These are phyloP conservation scores for Serripes groenlandicus DNA, from an alignment of 2,888 invertebrate genomes.

Conservation along the genomic window DNA sequence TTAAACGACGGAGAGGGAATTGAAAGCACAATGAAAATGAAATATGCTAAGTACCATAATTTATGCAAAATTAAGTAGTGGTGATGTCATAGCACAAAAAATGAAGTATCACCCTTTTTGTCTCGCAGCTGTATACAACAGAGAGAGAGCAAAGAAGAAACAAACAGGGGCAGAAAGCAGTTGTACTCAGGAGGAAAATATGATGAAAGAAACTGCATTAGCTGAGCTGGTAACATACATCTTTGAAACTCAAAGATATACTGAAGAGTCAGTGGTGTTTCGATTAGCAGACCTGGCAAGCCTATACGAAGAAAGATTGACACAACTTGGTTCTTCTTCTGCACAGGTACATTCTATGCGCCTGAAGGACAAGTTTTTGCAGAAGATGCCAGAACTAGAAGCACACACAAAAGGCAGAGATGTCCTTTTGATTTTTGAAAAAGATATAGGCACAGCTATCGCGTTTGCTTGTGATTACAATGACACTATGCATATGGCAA, in stretches of 20 bases:
- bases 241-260: constrained; percentile 48
- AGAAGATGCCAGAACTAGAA: constrained; percentile 59
- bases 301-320: constrained; percentile 50
- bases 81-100: constrained; percentile 69
- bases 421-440: constrained; percentile 36
- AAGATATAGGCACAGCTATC: constrained; percentile 61
- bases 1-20: too few species aligned
- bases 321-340: constrained; percentile 16
- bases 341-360: constrained; percentile 31
- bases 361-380: constrained; percentile 44
- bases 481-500: constrained; percentile 66
- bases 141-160: constrained; percentile 37
- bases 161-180: too few species aligned
- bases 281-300: constrained; percentile 48
- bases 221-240: constrained; percentile 53
- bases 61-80: too few species aligned
- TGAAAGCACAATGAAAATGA: too few species aligned
- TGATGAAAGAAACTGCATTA: constrained; percentile 10
- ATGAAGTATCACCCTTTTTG: constrained; percentile 62
- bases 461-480: constrained; percentile 45
- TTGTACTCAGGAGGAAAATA: too few species aligned
- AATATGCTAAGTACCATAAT: too few species aligned
- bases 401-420: constrained; percentile 51
- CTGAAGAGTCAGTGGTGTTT: constrained; percentile 50
- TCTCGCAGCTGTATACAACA: constrained; percentile 58